Base-by-base conservation (phyloP, 2,797 vertebrate genomes). In the Babyrousa celebensis region DNA sequence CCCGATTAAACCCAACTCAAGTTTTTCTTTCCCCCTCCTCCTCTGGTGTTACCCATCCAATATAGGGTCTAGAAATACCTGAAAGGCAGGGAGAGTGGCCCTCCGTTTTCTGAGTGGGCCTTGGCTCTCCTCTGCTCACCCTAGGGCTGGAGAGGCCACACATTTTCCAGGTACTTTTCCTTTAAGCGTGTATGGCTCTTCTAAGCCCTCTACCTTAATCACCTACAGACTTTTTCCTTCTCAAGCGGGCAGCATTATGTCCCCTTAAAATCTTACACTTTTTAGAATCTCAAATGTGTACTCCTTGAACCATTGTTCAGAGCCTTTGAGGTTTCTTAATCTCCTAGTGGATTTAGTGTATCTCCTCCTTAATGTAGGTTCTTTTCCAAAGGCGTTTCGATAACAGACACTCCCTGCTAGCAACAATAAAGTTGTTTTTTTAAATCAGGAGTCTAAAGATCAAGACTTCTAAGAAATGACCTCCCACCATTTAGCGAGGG, bases 11-110 rank as follows among this genome's bases (percentile, higher is more conserved):
- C 60, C 71, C 90, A 65, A 68, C 21, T 85, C 54, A 80, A 54
- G 63, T 29, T 89, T 78, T 85, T 65, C 48, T 94, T 74, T n/a
- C 27, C 82, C 32, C 54, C 20, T 10, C 27, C 52, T 63, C 63
- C 29, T 20, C 72, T 58, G 6, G n/a, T 75, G 25, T 96, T 62
- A 94, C 23, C 68, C n/a, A 56, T 40, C 58, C 43, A n/a, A 67
- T 4, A 77, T 58, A 91, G 60, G 60, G 92, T 25, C 32, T 92
- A 70, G 21, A 95, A 96, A 86, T 88, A 83, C 82, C 80, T 95
- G 68, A 60, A 89, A 85, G 78, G 60, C 75, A 62, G 18, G 70
- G 12, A 83, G 18, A 17, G 29, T 43, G 21, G 40, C 12, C 32
- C 25, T 96, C 23, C 18, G 11, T 85, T 94, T 70, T 90, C 43